Evolutionary conservation across 1,140 invertebrate species (phyloP).

Genomic region (Oryctes rhinoceros): DNA sequence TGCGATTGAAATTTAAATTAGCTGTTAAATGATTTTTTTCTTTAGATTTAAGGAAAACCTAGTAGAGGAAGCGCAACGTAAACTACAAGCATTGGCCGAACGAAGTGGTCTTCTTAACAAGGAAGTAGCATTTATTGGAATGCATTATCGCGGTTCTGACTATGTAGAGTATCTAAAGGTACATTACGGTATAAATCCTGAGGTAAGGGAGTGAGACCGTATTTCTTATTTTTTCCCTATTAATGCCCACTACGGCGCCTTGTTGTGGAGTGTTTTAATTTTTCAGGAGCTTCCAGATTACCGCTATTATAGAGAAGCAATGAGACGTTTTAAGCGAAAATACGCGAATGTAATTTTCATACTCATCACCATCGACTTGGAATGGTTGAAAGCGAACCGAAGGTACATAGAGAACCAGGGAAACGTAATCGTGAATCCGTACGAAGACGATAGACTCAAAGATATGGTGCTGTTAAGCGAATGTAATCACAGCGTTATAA

Average conservation of each 20-base stretch:
- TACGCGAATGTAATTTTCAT: conserved; percentile 4
- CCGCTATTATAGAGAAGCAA: conserved; percentile 9
- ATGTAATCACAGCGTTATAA: conserved; percentile 42
- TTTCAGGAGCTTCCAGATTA: conserved; percentile 27
- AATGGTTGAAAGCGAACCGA: conserved; percentile 1
- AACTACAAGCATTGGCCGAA: not conserved
- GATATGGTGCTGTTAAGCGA: conserved; percentile 37
- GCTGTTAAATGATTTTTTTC: not conserved
- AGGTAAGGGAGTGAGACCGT: not conserved
- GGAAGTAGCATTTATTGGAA: conserved; percentile 12
- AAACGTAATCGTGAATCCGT: conserved; percentile 31
- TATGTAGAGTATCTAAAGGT: not conserved
- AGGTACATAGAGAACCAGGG: not conserved
- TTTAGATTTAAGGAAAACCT: conserved; percentile 7
- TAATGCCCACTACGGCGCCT: too few relatives aligned
- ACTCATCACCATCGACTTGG: not conserved
- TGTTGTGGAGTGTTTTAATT: not conserved
- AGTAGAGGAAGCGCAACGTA: not conserved
- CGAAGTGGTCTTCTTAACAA: not conserved
- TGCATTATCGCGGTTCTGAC: conserved; percentile 27
- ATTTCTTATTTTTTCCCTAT: too few relatives aligned
- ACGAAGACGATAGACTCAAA: not conserved
- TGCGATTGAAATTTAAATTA: not conserved
- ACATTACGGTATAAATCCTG: not conserved
- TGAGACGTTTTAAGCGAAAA: not conserved